Evolutionary conservation across 2,888 invertebrate genomes (phyloP).

Genomic region (Ochropleura leucogaster): DNA sequence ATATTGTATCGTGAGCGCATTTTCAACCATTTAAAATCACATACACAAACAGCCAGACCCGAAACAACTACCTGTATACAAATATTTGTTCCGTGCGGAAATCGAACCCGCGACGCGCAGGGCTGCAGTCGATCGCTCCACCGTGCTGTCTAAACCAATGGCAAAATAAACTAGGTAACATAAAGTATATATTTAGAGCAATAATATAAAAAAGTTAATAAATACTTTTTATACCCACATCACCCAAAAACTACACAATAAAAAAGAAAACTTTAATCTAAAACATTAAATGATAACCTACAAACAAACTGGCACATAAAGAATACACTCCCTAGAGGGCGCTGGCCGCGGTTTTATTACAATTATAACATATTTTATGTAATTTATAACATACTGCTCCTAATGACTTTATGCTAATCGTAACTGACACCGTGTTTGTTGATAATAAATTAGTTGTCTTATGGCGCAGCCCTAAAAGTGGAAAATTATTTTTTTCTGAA

Average conservation of each 20-base stretch:
- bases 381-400: constrained; percentile 79
- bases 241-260: constrained; percentile 30
- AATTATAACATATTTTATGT: constrained; percentile 83
- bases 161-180: too few species aligned
- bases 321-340: constrained; percentile 76
- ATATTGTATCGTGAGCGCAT: too few species aligned
- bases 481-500: constrained; percentile 26
- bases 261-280: constrained; percentile 49
- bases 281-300: constrained; percentile 59
- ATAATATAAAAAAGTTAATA: too few species aligned
- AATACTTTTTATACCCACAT: not conserved
- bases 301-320: constrained; percentile 67
- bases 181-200: too few species aligned
- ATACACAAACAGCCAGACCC: too few species aligned
- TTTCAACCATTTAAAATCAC: too few species aligned
- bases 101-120: too few species aligned
- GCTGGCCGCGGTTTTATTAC: constrained; percentile 82
- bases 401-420: constrained; percentile 87
- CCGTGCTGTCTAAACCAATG: too few species aligned
- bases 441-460: constrained; percentile 61
- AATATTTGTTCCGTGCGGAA: too few species aligned
- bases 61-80: too few species aligned
- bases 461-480: constrained; percentile 33
- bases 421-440: constrained; percentile 76
- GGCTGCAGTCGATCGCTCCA: too few species aligned